A percentile compares a stretch with the other conserved stretches of the same genome.
Evolutionary conservation across 2,888 invertebrate species (phyloP).

Genomic region (Drosophila meridionalis): DNA sequence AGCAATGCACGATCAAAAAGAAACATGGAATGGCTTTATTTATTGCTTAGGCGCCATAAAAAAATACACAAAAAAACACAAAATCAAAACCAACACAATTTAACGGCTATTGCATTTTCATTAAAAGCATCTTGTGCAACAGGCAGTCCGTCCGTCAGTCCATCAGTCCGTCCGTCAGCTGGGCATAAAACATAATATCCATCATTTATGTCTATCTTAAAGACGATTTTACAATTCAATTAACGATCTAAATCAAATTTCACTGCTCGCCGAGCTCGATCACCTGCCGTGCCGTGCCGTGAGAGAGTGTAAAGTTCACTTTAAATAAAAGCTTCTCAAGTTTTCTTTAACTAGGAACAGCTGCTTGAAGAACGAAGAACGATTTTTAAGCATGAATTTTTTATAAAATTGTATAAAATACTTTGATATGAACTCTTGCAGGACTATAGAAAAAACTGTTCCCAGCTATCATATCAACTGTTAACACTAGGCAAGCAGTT

Average conservation of each 20-base stretch:
- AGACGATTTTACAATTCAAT: constrained; percentile 29
- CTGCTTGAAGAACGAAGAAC: too few relatives aligned
- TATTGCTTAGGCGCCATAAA: constrained; percentile 54
- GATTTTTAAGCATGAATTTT: too few relatives aligned
- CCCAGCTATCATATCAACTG: background rate
- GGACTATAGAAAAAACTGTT: background rate
- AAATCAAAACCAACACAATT: constrained; percentile 11
- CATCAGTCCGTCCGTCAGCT: constrained; percentile 1
- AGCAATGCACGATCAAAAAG: constrained; percentile 61
- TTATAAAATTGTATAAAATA: too few relatives aligned
- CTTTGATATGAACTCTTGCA: too few relatives aligned
- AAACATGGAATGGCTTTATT: constrained; percentile 27
- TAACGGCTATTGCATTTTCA: constrained; percentile 36
- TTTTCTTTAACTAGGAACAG: background rate
- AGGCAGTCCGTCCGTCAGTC: background rate
- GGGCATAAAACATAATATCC: constrained; percentile 45
- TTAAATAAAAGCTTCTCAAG: background rate
- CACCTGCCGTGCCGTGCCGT: background rate
- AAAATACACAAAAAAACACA: constrained; percentile 1
- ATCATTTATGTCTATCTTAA: constrained; percentile 26
- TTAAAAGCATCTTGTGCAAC: constrained; percentile 51
- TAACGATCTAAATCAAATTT: constrained; percentile 15
- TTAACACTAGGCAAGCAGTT: too few relatives aligned
- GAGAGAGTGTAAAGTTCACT: background rate
- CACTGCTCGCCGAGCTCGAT: background rate